Base-by-base conservation (phyloP, 2,113 vertebrate genomes). In the Acanthisitta chloris region DNA sequence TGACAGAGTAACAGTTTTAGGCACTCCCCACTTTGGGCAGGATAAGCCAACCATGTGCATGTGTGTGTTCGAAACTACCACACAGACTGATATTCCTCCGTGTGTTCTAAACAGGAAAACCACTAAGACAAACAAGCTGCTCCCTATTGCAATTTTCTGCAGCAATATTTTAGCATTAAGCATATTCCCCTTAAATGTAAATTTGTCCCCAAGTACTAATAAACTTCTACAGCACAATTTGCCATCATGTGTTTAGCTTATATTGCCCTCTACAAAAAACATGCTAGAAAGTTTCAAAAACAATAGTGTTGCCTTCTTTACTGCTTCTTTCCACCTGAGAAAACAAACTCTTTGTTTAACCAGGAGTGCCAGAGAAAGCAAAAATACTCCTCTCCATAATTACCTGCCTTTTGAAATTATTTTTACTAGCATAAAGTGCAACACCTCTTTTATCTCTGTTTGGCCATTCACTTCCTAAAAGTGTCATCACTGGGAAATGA, bases 31-130 rank as follows among this genome's bases (percentile, higher is more conserved):
- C 17, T 73, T 91, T 74, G 66, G 70, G 43, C 49, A 83, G 82
- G 70, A 76, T 69, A 94, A 83, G 6, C 12, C 3, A 0, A 72
- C 21, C 1, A 0, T 11, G 70, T 49, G 28, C 24, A 42, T 52
- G 40, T 66, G 20, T 64, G 36, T 73, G 24, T 49, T n/a, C 0
- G 7, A 77, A 76, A 90, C 80, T 48, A 90, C 42, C 1, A 0
- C 78, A 91, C 33, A 80, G 69, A 55, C 34, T 82, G 78, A 89
- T 95, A 91, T 36, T 85, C 31, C 36, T 94, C 86, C 33, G 62
- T 42, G 55, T 64, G 81, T 76, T 95, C 93, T 95, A 95, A 97
- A 96, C 81, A 96, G 89, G 85, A 96, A 96, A 94, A 97, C 29
- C 90, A 94, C 65, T 19, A 81, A 94, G 52, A 80, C 69, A 92